Base-by-base conservation (phyloP, 2,113 vertebrate genomes). In the Macquaria ambigua region DNA sequence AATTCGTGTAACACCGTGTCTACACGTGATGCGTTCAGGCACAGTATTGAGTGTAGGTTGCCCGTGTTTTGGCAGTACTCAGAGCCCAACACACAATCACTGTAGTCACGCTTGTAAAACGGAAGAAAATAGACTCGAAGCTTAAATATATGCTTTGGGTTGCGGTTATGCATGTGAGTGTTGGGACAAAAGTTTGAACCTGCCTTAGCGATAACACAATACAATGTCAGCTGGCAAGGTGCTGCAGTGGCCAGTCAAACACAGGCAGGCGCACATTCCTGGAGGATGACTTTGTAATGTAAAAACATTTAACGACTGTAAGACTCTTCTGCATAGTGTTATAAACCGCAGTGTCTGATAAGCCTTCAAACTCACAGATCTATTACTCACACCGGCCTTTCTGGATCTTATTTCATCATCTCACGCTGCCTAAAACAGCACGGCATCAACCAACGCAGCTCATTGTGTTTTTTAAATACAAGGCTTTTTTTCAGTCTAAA, bases 21-120 rank as follows among this genome's bases (percentile, higher is more conserved):
- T 68, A 23, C 15, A 25, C 34, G 25, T 28, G 77, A 46, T 39
- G 25, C 18, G 34, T 76, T 82, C 59, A 73, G n/a, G 68, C 15
- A 64, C 46, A 43, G 58, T 31, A 28, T 18, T 73, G 2, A 52
- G 18, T 73, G 68, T 63, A 41, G 69, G 18, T 64, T n/a, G 43
- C n/a, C 37, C 11, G 18, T 8, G 25, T 59, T 78, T 69, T 78
- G n/a, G 64, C 39, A 34, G 34, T 34, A 5, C n/a, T 41, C 21
- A 14, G 56, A 56, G 41, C 18, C 18, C 39, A n/a, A 10, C 12
- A 59, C 25, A 41, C 10, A 20, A 25, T 18, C 39, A 67, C 8
- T 48, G 20, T 23, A 34, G 3, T 10, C 39, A 16, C 2, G 16
- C 0, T 11, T 7, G 0, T 12, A 41, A 66, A 77, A 41, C 3